Conservation (phyloP, 1,140 invertebrate genomes). For the Rhynchophorus ferrugineus region DNA sequence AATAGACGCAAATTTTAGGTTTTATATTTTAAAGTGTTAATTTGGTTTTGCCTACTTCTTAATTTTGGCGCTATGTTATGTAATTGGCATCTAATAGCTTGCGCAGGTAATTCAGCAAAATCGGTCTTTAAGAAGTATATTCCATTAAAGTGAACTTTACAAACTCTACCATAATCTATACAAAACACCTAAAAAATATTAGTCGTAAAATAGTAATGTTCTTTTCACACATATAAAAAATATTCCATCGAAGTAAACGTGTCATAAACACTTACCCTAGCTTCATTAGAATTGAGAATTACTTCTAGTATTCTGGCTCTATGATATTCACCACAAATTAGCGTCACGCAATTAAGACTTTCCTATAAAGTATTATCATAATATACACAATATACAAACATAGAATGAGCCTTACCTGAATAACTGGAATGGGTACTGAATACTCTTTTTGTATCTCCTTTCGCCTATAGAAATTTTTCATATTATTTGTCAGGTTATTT, state of each 20-base stretch:
- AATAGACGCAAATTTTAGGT: neutral
- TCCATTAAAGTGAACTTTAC: conserved; percentile 14
- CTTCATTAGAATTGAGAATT: conserved; percentile 9
- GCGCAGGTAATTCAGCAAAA: conserved; percentile 26
- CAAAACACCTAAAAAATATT: conserved; percentile 27
- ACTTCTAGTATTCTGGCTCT: conserved; percentile 25
- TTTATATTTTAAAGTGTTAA: neutral
- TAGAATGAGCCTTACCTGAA: conserved; percentile 13
- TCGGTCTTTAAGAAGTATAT: conserved; percentile 27
- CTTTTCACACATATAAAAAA: neutral
- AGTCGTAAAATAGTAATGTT: neutral
- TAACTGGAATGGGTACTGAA: neutral
- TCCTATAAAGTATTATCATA: conserved; percentile 12
- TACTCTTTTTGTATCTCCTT: conserved; percentile 2
- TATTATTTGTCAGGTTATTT: conserved; percentile 29
- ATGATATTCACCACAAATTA: conserved; percentile 28
- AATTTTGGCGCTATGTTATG: conserved; percentile 21
- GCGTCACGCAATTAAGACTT: conserved; percentile 26
- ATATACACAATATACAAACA: conserved; percentile 1
- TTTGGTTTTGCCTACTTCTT: conserved; percentile 13
- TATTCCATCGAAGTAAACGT: neutral
- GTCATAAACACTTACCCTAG: conserved; percentile 23
- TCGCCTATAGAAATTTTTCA: conserved; percentile 23
- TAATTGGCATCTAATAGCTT: conserved; percentile 29
- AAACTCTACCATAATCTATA: conserved; percentile 33